Evolutionary conservation across 2,888 invertebrate genomes (phyloP).

Genomic region (Sthenelais limicola): DNA sequence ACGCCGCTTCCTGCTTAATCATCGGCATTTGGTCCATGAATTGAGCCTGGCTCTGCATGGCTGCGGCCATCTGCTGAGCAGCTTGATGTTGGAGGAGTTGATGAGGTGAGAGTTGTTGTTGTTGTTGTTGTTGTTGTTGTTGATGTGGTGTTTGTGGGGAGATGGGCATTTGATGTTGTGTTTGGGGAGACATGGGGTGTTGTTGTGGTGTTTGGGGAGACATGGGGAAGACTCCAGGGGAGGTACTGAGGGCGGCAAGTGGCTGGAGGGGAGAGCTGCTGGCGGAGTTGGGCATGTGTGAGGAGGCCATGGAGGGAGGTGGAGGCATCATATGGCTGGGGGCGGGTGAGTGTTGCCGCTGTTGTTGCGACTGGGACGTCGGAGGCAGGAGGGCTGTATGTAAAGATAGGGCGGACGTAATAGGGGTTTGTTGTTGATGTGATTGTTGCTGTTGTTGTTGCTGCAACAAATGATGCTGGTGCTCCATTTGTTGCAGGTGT

Average conservation of each 20-base stretch:
- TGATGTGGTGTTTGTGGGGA: slow-evolving; percentile 11
- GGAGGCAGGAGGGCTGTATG: neutral
- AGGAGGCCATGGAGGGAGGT: neutral
- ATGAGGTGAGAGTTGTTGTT: slow-evolving; percentile 29
- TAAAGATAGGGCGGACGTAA: neutral
- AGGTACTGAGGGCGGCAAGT: slow-evolving; percentile 17
- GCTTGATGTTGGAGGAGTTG: neutral
- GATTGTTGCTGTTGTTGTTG: slow-evolving; percentile 37
- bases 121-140: slow-evolving; percentile 29
- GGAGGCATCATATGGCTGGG: slow-evolving; percentile 37
- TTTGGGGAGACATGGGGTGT: neutral
- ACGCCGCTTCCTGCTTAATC: slow-evolving; percentile 24
- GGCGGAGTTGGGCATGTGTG: neutral
- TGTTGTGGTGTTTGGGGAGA: neutral
- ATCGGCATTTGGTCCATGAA: neutral
- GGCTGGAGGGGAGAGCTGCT: slow-evolving; percentile 1
- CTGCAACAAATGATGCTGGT: slow-evolving; percentile 21
- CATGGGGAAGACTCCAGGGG: neutral
- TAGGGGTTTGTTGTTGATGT: slow-evolving; percentile 27
- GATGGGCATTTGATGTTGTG: too few species aligned
- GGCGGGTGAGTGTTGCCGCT: slow-evolving; percentile 28
- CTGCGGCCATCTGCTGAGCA: neutral
- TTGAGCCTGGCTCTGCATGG: slow-evolving; percentile 6
- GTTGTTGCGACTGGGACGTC: slow-evolving; percentile 14
- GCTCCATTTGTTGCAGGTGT: neutral